Percentiles rank a stretch among this genome's conserved stretches.
Evolutionary conservation across 2,888 invertebrate genomes (phyloP).

Genomic region (Agapetus fuscipes): DNA sequence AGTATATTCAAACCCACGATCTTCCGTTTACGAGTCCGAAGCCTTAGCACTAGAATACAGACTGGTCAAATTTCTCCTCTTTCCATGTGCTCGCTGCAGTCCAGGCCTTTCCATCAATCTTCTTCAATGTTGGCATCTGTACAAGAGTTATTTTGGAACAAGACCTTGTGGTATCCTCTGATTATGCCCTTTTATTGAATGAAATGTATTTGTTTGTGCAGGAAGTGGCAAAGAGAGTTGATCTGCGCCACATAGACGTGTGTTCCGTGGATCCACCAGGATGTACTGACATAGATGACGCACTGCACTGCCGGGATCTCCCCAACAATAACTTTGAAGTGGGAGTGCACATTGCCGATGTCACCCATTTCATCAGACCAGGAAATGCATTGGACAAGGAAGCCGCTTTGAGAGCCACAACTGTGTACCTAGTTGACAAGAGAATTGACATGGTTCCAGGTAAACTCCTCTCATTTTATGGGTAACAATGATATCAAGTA

Average conservation of each 20-base stretch:
- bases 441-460: conserved; percentile 81
- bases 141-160: no score
- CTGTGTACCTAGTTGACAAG: conserved; percentile 91
- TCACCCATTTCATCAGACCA: conserved; percentile 92
- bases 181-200: no score
- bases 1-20: no score
- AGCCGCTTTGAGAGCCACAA: conserved; percentile 89
- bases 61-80: no score
- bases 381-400: conserved; percentile 87
- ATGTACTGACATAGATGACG: conserved; percentile 98
- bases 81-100: no score
- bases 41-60: no score
- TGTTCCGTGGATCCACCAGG: conserved; percentile 98
- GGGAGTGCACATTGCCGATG: conserved; percentile 98
- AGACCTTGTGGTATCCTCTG: no score
- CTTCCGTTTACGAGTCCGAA: no score
- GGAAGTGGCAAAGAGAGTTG: conserved; percentile 70
- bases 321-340: conserved; percentile 69
- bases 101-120: no score
- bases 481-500: background rate
- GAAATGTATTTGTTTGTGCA: conserved; percentile 31
- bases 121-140: no score
- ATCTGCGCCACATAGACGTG: conserved; percentile 75
- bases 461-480: conserved; percentile 22
- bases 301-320: conserved; percentile 77